These are phyloP conservation scores for Xenopus laevis DNA, from an alignment of 2,113 vertebrate genomes.

Conservation along the genomic window DNA sequence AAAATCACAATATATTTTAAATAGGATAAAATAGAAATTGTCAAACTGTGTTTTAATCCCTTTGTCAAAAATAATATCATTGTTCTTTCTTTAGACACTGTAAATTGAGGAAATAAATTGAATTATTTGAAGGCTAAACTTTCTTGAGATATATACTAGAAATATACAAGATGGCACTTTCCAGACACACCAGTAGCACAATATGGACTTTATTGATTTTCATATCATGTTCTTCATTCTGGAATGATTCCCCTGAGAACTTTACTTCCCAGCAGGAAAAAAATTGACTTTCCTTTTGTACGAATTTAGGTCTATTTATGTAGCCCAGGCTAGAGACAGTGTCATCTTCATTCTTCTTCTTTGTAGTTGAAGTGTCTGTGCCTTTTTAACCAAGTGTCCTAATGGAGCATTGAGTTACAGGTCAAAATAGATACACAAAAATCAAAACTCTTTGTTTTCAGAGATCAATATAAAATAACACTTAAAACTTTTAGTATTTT, in stretches of 20 bases:
- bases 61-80: constrained; percentile 45
- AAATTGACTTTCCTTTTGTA: constrained; percentile 65
- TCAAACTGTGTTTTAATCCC: constrained; percentile 41
- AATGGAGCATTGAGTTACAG: constrained; percentile 65
- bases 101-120: constrained; percentile 62
- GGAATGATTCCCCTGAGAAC: constrained; percentile 67
- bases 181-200: constrained; percentile 69
- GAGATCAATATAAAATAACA: constrained; percentile 60
- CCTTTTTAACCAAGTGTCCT: constrained; percentile 60
- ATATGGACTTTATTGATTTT: constrained; percentile 72
- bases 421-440: constrained; percentile 61
- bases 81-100: constrained; percentile 46
- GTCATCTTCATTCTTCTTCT: constrained; percentile 67
- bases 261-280: constrained; percentile 72
- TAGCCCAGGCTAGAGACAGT: constrained; percentile 63
- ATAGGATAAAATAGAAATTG: too few relatives aligned
- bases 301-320: constrained; percentile 72
- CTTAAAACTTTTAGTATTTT: constrained; percentile 53
- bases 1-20: too few relatives aligned
- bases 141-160: constrained; percentile 63
- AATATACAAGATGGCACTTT: constrained; percentile 74
- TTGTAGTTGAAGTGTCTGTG: constrained; percentile 64
- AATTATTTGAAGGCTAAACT: constrained; percentile 70
- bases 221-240: constrained; percentile 70
- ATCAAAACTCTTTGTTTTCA: constrained; percentile 54